phyloP scores from a whole-genome alignment of 2,888 invertebrate species.

The Alsophila aescularia region DNA sequence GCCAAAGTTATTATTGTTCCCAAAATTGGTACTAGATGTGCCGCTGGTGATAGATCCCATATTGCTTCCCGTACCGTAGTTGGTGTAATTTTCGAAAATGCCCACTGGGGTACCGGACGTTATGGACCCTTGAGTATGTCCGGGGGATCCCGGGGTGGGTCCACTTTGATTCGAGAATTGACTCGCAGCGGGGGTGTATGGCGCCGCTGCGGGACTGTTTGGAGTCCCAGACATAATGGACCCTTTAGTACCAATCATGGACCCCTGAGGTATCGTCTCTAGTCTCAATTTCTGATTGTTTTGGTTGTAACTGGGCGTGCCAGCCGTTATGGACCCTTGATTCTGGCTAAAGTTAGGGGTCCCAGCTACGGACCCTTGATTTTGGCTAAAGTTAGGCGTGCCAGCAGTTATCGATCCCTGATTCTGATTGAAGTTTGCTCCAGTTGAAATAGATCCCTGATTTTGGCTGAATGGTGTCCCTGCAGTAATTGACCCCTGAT shows the following conservation, averaged over 20 bases:
- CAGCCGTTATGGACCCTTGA: constrained; percentile 32
- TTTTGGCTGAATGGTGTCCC: constrained; percentile 29
- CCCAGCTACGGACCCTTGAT: constrained; percentile 17
- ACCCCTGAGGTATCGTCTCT: constrained; percentile 74
- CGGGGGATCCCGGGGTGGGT: neutral
- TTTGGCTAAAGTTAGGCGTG: constrained; percentile 1
- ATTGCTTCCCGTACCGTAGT: constrained; percentile 6
- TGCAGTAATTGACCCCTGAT: constrained; percentile 22
- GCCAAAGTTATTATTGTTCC: neutral
- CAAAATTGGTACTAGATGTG: constrained; percentile 1
- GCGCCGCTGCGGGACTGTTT: constrained; percentile 38
- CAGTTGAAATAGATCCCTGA: constrained; percentile 26
- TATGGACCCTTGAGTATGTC: constrained; percentile 43
- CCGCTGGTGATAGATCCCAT: constrained; percentile 4
- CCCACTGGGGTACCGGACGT: constrained; percentile 38
- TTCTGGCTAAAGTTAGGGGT: constrained; percentile 29
- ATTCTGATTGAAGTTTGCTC: constrained; percentile 31
- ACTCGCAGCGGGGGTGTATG: constrained; percentile 40
- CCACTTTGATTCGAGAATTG: constrained; percentile 34
- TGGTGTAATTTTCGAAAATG: constrained; percentile 19
- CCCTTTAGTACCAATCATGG: constrained; percentile 57
- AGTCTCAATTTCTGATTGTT: constrained; percentile 53
- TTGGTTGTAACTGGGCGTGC: constrained; percentile 30
- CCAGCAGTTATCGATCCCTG: constrained; percentile 20
- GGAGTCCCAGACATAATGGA: constrained; percentile 46